Base-by-base conservation (phyloP, 2,888 invertebrate species). In the Drosophila borealis region DNA sequence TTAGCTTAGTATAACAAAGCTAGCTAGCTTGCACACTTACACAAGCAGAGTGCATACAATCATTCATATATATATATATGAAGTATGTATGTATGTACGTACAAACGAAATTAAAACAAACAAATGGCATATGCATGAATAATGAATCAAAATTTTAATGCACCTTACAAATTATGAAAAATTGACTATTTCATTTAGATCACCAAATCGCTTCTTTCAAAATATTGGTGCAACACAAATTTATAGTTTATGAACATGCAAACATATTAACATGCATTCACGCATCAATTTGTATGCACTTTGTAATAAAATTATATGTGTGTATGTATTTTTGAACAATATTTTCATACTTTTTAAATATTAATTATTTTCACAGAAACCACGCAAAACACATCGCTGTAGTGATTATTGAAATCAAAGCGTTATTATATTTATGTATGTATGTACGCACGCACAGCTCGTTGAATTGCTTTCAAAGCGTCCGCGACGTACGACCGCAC, bases 401-500 rank as follows among this genome's bases (percentile, higher is more conserved):
- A 33, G 33, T 39, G 33, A 33, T 44, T 21, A 44, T 44, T 37
- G n/a, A 42, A 67, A 42, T 14, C 51, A 19, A 48, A 42, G 33
- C 17, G 25, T 39, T 64, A 36, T 25, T 41, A 37, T 41, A 44
- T 8, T 29, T 29, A 29, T 29, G 13, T 48, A 71, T 61, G 57
- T 50, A 45, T 64, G 50, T 37, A 55, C 68, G 46, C 17, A 61
- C 25, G 51, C 49, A 45, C 39, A 51, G 51, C 34, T 50, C 53
- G 60, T 50, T 61, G 39, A 77, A 65, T 45, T 59, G 13, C 37
- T 46, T 56, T 2, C 37, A 59, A 51, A 45, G 36, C 59, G 59
- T 77, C 78, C 78, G 73, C 65, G 65, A 50, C 51, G 45, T 41
- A 34, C 73, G 51, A 53, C 59, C 73, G 55, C 55, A 51, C 66